A percentile compares a stretch with the other conserved stretches of the same genome.
phyloP scores from a whole-genome alignment of 2,888 invertebrate species.

The Cordilura impudica region DNA sequence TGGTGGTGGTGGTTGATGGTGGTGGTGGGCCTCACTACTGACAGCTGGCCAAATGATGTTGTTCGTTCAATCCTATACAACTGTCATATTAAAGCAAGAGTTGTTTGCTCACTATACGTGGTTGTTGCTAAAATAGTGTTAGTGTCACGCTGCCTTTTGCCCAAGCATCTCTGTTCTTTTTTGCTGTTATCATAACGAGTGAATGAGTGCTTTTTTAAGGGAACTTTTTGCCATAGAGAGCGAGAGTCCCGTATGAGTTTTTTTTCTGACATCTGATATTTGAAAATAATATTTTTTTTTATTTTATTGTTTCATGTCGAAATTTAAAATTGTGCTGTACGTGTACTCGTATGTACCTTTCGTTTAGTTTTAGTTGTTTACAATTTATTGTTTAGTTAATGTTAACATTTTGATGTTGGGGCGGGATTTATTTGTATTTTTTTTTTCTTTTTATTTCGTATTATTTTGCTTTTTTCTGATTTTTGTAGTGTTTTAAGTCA shows the following conservation, averaged over 20 bases:
- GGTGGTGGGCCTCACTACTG: conserved; percentile 37
- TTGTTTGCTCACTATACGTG: background rate
- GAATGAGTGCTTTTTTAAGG: conserved; percentile 34
- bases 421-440: conserved; percentile 63
- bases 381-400: conserved; percentile 2
- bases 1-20: conserved; percentile 27
- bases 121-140: background rate
- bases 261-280: background rate
- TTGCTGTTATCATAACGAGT: conserved; percentile 1
- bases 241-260: background rate
- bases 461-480: conserved; percentile 16
- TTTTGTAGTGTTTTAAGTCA: conserved; percentile 11
- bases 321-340: background rate
- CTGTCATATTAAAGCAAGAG: background rate
- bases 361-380: background rate
- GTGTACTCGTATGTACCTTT: background rate
- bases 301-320: background rate
- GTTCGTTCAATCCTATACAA: background rate
- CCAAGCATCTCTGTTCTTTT: background rate
- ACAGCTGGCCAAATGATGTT: conserved; percentile 38
- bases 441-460: conserved; percentile 31
- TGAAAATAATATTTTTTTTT: background rate
- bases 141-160: background rate
- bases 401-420: conserved; percentile 46
- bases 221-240: background rate